Base-by-base conservation (phyloP, 2,113 vertebrate genomes). In the Solenodon paradoxus region DNA sequence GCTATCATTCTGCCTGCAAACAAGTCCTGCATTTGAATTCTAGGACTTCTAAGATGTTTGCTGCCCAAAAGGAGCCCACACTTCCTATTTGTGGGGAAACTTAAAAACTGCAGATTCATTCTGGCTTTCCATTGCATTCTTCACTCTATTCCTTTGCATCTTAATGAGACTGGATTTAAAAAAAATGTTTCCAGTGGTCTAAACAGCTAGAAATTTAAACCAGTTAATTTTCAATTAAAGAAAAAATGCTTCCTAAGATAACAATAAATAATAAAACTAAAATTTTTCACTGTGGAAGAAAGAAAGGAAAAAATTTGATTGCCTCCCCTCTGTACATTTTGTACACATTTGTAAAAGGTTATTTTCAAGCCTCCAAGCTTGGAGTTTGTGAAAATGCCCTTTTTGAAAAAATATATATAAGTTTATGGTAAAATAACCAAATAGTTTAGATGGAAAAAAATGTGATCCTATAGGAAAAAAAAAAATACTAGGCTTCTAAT, bases 401-500 rank as follows among this genome's bases (percentile, higher is more conserved):
- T 94, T 95, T 94, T 78, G n/a, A n/a, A n/a, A n/a, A n/a, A n/a
- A n/a, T n/a, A n/a, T n/a, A 97, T 96, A 32, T 38, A 94, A 47
- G 86, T 96, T 92, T 95, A 81, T 81, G 55, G 80, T 94, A 61
- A 96, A 96, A 92, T 72, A 92, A 84, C 89, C 89, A 90, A 94
- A 94, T 85, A 45, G 35, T 28, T 75, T 66, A 91, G 74, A 96
- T 93, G 55, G 75, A 92, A 92, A 93, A 93, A 92, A 97, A 85
- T 95, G 88, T 75, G 89, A 88, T 95, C 94, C 95, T n/a, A 30
- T 24, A 28, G 12, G 61, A 12, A 11, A 63, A 40, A 71, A 63
- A 74, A 97, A 98, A 98, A 97, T 68, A 95, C 91, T 96, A 94
- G 95, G 95, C 61, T 97, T 92, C 38, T 47, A 38, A 94, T 96